Conservation (phyloP, 2,888 invertebrate species). For the Pyrochroa serraticornis region DNA sequence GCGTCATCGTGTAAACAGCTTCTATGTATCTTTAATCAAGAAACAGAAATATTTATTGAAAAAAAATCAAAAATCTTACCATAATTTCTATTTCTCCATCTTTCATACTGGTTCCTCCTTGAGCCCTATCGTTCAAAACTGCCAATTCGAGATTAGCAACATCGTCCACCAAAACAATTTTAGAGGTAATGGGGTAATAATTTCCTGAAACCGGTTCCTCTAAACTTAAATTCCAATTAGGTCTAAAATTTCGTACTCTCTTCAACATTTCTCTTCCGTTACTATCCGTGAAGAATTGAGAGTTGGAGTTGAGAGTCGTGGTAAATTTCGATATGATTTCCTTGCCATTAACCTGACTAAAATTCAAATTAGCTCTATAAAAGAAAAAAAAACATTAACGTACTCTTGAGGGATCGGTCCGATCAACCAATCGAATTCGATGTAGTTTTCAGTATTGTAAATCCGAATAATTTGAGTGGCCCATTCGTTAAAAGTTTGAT, state of each 20-base stretch:
- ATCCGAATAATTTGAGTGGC: conserved; percentile 73
- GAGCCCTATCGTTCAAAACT: conserved; percentile 64
- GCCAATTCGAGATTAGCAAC: conserved; percentile 59
- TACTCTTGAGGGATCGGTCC: conserved; percentile 67
- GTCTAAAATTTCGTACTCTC: conserved; percentile 68
- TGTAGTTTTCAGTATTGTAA: conserved; percentile 61
- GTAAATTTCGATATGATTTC: conserved; percentile 73
- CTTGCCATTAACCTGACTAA: conserved; percentile 59
- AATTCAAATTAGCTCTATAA: conserved; percentile 3
- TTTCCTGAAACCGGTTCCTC: conserved; percentile 68
- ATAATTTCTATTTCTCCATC: conserved; percentile 47
- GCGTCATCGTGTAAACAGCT: conserved; percentile 84
- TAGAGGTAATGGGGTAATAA: conserved; percentile 75
- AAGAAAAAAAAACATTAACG: conserved; percentile 46
- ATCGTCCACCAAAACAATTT: conserved; percentile 62
- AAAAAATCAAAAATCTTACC: background rate
- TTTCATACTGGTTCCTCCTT: conserved; percentile 65
- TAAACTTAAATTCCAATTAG: conserved; percentile 13
- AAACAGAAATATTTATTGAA: background rate
- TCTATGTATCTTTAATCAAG: conserved; percentile 73
- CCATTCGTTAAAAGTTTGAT: conserved; percentile 71
- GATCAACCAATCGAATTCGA: conserved; percentile 77
- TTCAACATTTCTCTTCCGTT: conserved; percentile 87
- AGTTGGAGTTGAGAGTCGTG: conserved; percentile 62
- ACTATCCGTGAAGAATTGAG: conserved; percentile 86